Conservation (phyloP, 2,888 invertebrate genomes). For the Mesoligia furuncula region DNA sequence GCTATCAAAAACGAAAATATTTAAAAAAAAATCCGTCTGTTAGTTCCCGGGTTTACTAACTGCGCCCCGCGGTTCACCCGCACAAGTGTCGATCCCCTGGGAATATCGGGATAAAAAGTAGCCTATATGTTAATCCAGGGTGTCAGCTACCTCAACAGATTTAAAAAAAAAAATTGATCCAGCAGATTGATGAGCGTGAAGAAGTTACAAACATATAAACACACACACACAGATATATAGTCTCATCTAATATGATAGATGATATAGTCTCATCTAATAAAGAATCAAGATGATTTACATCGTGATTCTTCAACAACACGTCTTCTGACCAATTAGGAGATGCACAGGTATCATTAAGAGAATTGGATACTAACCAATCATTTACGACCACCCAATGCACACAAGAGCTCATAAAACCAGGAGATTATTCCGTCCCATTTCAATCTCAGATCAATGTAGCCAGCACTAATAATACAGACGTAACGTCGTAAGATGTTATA, state of each 20-base stretch:
- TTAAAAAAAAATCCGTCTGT: too few species aligned
- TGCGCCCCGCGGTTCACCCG: too few species aligned
- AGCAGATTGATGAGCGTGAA: too few species aligned
- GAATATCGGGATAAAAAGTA: too few species aligned
- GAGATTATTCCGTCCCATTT: slow-evolving; percentile 41
- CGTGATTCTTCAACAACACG: not conserved
- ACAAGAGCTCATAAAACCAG: slow-evolving; percentile 30
- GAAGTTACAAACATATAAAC: too few species aligned
- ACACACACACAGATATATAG: too few species aligned
- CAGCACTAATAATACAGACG: slow-evolving; percentile 10
- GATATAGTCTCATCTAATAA: not conserved
- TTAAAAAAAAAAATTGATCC: too few species aligned
- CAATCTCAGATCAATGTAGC: slow-evolving; percentile 20
- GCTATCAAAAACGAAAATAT: too few species aligned
- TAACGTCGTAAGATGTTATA: slow-evolving; percentile 34
- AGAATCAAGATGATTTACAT: not conserved
- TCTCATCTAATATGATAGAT: not conserved
- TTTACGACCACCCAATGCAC: slow-evolving; percentile 6
- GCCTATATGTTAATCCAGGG: too few species aligned
- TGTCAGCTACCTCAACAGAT: too few species aligned
- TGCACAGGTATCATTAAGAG: slow-evolving; percentile 2
- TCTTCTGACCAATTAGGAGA: not conserved
- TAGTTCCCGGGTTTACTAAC: too few species aligned
- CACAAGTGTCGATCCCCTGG: too few species aligned
- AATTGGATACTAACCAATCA: not conserved